A percentile compares a stretch with the other conserved stretches of the same genome.
Conservation (phyloP, 2,797 vertebrate genomes). For the Odontamblyopus lacepedii region DNA sequence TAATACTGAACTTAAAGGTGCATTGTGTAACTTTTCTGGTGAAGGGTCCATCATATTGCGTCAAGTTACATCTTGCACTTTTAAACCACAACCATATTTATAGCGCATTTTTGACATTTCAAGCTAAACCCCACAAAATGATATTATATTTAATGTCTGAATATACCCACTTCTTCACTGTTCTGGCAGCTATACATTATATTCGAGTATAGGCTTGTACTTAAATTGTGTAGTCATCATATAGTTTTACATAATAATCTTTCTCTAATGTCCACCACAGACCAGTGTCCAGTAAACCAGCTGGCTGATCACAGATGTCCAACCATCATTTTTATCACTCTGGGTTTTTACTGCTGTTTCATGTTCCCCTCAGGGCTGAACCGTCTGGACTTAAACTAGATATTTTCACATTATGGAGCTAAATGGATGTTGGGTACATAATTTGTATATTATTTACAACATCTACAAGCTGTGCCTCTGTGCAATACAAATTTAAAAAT, state of each 20-base stretch:
- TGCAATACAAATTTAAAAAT: background rate
- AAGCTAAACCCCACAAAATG: too few relatives aligned
- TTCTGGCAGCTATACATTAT: too few relatives aligned
- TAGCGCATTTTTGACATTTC: background rate
- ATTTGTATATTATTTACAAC: constrained; percentile 3
- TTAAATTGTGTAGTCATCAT: too few relatives aligned
- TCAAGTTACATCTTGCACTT: too few relatives aligned
- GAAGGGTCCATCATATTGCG: too few relatives aligned
- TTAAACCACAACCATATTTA: too few relatives aligned
- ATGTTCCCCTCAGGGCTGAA: constrained; percentile 43
- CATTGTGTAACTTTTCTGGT: too few relatives aligned
- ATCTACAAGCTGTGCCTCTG: background rate
- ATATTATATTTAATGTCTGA: too few relatives aligned
- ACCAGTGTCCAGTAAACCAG: constrained; percentile 26
- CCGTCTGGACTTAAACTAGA: constrained; percentile 29
- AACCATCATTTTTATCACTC: constrained; percentile 62
- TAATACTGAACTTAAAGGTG: background rate
- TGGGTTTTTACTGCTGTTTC: constrained; percentile 49
- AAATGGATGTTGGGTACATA: constrained; percentile 7
- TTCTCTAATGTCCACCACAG: background rate
- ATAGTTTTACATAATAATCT: background rate
- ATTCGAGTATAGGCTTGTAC: too few relatives aligned
- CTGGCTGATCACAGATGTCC: constrained; percentile 67
- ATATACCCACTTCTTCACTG: too few relatives aligned
- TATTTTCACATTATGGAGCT: background rate